These are phyloP conservation scores for Littorina saxatilis DNA, from an alignment of 1,140 invertebrate species.

Conservation along the genomic window DNA sequence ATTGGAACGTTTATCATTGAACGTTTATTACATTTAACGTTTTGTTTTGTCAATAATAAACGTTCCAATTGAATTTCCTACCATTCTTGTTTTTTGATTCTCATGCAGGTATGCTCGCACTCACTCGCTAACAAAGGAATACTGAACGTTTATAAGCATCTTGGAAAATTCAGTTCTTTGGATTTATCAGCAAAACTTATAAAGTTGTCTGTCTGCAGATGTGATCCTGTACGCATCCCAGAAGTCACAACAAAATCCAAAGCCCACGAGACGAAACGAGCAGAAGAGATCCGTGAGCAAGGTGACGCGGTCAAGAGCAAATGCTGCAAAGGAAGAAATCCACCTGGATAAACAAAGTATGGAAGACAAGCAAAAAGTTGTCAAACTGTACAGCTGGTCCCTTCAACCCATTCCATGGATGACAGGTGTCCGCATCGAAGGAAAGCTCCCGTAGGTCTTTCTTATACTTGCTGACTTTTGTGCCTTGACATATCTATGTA, in stretches of 20 bases:
- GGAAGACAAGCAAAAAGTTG: background rate
- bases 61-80: no score
- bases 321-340: background rate
- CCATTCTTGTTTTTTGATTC: no score
- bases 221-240: background rate
- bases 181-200: background rate
- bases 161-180: no score
- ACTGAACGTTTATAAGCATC: no score
- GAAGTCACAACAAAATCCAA: background rate
- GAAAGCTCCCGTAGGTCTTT: conserved; percentile 18
- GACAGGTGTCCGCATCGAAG: conserved; percentile 5
- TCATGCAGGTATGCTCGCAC: no score
- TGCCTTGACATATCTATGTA: background rate
- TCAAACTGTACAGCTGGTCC: conserved; percentile 7
- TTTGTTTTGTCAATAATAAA: no score
- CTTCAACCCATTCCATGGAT: conserved; percentile 1
- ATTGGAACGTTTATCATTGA: no score
- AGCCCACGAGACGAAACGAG: background rate
- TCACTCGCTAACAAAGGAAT: no score
- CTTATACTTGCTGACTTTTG: background rate
- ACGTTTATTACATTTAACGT: no score
- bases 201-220: background rate
- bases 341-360: background rate
- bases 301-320: background rate
- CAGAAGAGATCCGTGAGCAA: background rate